A percentile compares a stretch with the other conserved stretches of the same genome.
These are phyloP conservation scores for Lagodon rhomboides DNA, from an alignment of 2,797 vertebrate species.

Conservation along the genomic window DNA sequence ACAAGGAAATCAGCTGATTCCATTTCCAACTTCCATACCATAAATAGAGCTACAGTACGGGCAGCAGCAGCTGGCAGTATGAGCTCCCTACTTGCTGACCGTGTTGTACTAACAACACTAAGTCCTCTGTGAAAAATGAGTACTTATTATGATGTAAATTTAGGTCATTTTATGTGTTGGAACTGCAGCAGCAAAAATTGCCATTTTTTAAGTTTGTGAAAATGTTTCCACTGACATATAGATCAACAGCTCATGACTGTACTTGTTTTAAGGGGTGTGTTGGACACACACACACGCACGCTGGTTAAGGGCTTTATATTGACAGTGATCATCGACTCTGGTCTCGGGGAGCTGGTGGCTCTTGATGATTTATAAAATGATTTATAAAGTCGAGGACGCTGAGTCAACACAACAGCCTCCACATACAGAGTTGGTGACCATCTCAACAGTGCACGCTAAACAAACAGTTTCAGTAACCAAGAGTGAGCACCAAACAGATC, in stretches of 20 bases:
- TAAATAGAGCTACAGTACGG: not conserved
- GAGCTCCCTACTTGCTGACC: not conserved
- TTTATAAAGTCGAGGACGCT: not conserved
- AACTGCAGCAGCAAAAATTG: not conserved
- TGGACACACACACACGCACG: not conserved
- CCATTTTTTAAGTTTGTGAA: not conserved
- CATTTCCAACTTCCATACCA: not conserved
- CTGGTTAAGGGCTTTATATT: not conserved
- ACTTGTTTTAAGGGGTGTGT: not conserved
- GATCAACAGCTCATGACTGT: conserved; percentile 14
- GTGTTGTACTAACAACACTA: not conserved
- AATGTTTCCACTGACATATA: conserved; percentile 26
- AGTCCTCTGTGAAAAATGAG: not conserved
- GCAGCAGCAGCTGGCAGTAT: not conserved
- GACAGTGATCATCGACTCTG: conserved; percentile 47
- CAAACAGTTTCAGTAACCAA: conserved; percentile 47
- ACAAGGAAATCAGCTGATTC: not conserved
- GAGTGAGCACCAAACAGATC: conserved; percentile 65
- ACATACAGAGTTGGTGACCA: conserved; percentile 44
- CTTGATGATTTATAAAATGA: too few species aligned
- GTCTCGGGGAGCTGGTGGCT: conserved; percentile 2
- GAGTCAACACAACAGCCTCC: not conserved
- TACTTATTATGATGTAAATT: not conserved
- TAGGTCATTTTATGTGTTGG: not conserved
- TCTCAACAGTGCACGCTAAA: conserved; percentile 27